Evolutionary conservation across 1,140 invertebrate species (phyloP).

Genomic region (Melitaea cinxia): DNA sequence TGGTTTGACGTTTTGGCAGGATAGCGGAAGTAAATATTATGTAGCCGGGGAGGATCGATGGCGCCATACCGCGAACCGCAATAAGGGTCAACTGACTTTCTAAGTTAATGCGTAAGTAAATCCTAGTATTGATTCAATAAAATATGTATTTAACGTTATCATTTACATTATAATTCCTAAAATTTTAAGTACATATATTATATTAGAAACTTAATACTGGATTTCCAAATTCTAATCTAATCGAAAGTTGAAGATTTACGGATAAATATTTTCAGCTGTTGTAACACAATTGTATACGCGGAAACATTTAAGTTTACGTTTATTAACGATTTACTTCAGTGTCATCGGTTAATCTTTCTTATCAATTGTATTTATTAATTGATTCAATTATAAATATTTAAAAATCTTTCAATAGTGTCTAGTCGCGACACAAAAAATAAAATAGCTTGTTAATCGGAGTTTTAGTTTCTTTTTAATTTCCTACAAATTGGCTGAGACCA

Average conservation of each 20-base stretch:
- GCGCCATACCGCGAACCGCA: constrained; percentile 2
- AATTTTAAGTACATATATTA: neutral
- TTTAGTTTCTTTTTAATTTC: too few relatives aligned
- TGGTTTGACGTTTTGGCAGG: constrained; percentile 22
- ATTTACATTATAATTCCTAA: neutral
- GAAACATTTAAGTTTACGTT: neutral
- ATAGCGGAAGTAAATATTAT: constrained; percentile 8
- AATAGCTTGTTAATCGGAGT: too few relatives aligned
- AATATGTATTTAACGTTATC: neutral
- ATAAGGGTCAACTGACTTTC: constrained; percentile 14
- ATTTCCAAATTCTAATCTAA: neutral
- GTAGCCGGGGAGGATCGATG: constrained; percentile 7
- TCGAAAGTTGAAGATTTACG: neutral
- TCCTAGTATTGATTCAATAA: constrained; percentile 20
- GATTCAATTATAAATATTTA: too few relatives aligned
- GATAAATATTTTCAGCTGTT: neutral
- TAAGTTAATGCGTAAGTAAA: constrained; percentile 12
- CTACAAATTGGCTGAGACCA: too few relatives aligned
- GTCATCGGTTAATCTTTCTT: too few relatives aligned
- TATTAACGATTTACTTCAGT: neutral
- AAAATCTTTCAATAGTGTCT: too few relatives aligned
- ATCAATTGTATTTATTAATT: too few relatives aligned
- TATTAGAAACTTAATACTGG: neutral
- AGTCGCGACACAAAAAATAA: too few relatives aligned
- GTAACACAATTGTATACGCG: neutral